Percentiles rank a stretch among this genome's conserved stretches.
Evolutionary conservation across 2,113 vertebrate genomes (phyloP).

Genomic region (Sterrhoptilus dennistouni): DNA sequence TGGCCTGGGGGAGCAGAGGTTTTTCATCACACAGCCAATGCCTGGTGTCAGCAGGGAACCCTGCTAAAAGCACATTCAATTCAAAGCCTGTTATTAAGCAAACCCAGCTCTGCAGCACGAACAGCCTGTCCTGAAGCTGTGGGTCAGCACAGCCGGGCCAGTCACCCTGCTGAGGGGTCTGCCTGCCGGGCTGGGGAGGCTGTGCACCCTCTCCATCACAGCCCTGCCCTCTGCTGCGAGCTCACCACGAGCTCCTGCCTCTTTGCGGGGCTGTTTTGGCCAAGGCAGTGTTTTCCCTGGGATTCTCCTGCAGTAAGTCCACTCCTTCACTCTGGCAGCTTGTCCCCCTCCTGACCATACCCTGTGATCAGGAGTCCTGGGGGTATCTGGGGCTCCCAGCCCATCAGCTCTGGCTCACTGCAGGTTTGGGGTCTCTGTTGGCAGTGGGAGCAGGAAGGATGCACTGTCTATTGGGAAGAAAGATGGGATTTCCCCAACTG

Average conservation of each 20-base stretch:
- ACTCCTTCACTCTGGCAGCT: not conserved
- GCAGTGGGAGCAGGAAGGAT: too few species aligned
- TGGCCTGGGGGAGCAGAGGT: conserved; percentile 6
- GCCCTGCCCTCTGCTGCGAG: rapidly evolving
- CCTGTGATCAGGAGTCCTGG: not conserved
- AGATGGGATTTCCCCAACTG: not conserved
- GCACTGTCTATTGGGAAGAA: not conserved
- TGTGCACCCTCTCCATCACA: not conserved
- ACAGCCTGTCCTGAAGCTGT: conserved; percentile 30
- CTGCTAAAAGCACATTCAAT: conserved; percentile 10
- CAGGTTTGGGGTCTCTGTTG: not conserved
- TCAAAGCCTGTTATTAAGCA: conserved; percentile 23
- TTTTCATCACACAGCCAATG: not conserved
- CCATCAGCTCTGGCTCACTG: not conserved
- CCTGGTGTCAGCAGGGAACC: conserved; percentile 25
- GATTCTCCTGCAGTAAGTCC: not conserved
- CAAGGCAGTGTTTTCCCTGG: not conserved
- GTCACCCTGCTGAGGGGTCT: not conserved
- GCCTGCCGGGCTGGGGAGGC: not conserved
- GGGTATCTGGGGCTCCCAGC: not conserved
- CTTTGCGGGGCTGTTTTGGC: not conserved
- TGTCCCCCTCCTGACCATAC: not conserved
- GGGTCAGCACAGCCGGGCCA: not conserved
- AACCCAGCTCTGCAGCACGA: conserved; percentile 1
- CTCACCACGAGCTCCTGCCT: rapidly evolving